These are phyloP conservation scores for Solenopsis invicta DNA, from an alignment of 1,140 invertebrate species.

Conservation along the genomic window DNA sequence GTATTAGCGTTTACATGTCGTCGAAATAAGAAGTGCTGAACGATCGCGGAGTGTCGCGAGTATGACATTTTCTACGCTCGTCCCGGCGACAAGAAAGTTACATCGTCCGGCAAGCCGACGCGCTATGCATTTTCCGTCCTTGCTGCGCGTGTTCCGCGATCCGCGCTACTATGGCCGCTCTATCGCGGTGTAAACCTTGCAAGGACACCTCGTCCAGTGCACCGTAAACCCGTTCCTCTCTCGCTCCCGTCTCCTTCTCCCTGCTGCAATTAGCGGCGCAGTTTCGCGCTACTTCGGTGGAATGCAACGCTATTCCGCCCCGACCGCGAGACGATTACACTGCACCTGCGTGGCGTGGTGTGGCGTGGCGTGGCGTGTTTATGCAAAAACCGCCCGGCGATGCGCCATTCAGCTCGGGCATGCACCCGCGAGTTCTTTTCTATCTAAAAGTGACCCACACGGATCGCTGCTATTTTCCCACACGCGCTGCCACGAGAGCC, in stretches of 20 bases:
- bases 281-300: constrained; percentile 48
- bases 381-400: neutral
- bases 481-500: neutral
- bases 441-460: constrained; percentile 25
- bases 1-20: neutral
- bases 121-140: constrained; percentile 18
- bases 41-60: neutral
- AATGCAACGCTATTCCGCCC: constrained; percentile 58
- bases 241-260: neutral
- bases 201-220: constrained; percentile 61
- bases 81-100: constrained; percentile 18
- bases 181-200: constrained; percentile 57
- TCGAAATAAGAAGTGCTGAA: neutral
- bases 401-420: constrained; percentile 25
- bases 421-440: neutral
- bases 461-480: constrained; percentile 1
- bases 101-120: neutral
- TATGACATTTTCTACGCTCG: neutral
- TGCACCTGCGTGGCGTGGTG: neutral
- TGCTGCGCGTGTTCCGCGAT: neutral
- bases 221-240: constrained; percentile 70
- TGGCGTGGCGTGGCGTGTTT: neutral
- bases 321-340: constrained; percentile 45
- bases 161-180: neutral
- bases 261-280: constrained; percentile 53